Evolutionary conservation across 2,797 vertebrate genomes (phyloP), one percentile per base, ranked within the genome.

Genomic region (Leptoclinus maculatus): DNA sequence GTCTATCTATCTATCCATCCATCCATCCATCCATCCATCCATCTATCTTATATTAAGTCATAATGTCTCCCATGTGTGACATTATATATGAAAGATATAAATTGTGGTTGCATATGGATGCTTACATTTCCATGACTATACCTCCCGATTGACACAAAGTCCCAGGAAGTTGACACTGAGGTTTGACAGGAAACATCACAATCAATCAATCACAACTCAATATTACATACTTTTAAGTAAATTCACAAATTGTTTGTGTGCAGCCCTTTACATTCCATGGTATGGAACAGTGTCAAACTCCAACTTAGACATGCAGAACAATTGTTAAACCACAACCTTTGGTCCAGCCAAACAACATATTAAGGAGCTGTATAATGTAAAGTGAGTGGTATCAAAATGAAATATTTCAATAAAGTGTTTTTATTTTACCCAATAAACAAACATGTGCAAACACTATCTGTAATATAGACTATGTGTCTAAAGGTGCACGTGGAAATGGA

Each of bases 391-490:
- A 57, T 56, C 10, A 21, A 17, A 38, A 21, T 43, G 0, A 23
- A 0, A 43, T 14, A 29, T 57, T 27, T 49, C 1, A 66, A 27
- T 70, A 13, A 60, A 2, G 54, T 29, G 16, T 19, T 57, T 57
- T 45, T 45, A 43, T 23, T 56, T 60, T 11, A 57, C 12, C 32
- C n/a, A 56, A 63, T 39, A 53, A 70, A 70, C 7, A 66, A 27
- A 29, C 21, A n/a, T 14, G 9, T 13, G 3, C 29, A 49, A 16
- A 45, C 9, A 38, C 17, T 7, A n/a, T 62, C n/a, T 62, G 2
- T 29, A 45, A 56, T 14, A 39, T 47, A 45, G 32, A 12, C 11
- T 23, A 14, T 56, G 7, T 36, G 23, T 43, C 32, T 7, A 66
- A 47, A 66, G 3, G 11, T 66, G 29, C 9, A n/a, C 3, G 62